A percentile compares a stretch with the other conserved stretches of the same genome.
Evolutionary conservation across 2,797 vertebrate species (phyloP).

Genomic region (Anas acuta): DNA sequence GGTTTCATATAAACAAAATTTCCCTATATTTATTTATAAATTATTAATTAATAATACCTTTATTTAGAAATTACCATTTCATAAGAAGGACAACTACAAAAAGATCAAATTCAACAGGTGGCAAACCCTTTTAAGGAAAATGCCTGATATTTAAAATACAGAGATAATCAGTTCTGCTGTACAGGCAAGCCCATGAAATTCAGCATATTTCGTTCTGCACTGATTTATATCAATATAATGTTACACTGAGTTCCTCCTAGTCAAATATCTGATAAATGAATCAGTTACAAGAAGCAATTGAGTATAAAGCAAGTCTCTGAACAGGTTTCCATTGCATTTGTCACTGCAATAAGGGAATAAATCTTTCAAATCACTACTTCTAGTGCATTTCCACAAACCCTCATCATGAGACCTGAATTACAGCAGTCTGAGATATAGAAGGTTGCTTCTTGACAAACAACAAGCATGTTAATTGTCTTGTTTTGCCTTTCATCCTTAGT

Average conservation of each 20-base stretch:
- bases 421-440: neutral
- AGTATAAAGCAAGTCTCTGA: slow-evolving; percentile 56
- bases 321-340: slow-evolving; percentile 61
- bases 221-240: slow-evolving; percentile 33
- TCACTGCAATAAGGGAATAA: slow-evolving; percentile 50
- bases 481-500: slow-evolving; percentile 38
- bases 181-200: slow-evolving; percentile 4
- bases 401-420: slow-evolving; percentile 25
- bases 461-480: slow-evolving; percentile 37
- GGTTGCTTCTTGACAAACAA: slow-evolving; percentile 39
- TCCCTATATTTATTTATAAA: neutral
- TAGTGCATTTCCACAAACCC: slow-evolving; percentile 1
- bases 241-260: slow-evolving; percentile 26
- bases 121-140: slow-evolving; percentile 20
- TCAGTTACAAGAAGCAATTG: slow-evolving; percentile 63
- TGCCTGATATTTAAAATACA: neutral
- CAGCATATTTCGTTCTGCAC: slow-evolving; percentile 42
- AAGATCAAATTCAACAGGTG: neutral
- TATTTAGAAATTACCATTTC: neutral
- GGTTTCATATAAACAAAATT: neutral
- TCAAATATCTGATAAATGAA: slow-evolving; percentile 69
- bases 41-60: no score
- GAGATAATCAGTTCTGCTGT: neutral
- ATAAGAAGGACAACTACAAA: neutral
- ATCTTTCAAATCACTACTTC: slow-evolving; percentile 8